Base-by-base conservation (phyloP, 2,113 vertebrate species). In the Bostrychus sinensis region DNA sequence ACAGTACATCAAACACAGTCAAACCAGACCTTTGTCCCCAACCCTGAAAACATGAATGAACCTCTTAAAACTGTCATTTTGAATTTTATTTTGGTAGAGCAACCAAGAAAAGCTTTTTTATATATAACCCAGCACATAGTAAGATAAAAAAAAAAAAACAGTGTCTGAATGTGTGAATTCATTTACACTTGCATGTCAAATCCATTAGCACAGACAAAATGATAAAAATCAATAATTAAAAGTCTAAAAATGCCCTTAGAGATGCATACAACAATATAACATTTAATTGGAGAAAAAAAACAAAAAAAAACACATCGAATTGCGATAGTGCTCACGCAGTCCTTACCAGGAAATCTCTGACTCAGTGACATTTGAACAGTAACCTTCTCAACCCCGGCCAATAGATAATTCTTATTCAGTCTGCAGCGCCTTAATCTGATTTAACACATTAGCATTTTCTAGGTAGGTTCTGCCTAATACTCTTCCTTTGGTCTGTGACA, bases 381-480 rank as follows among this genome's bases (percentile, higher is more conserved):
- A 62, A 76, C 73, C 69, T 73, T 53, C 75, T 60, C 58, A 38
- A 53, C 59, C 60, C n/a, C 25, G 61, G 30, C 28, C 54, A 57
- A 76, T 66, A 56, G 59, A 43, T 59, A 56, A 71, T 66, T 80
- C 60, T 62, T 66, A 66, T 79, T 77, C 64, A 66, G 62, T 41
- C 74, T 59, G 45, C 76, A 70, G 56, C 55, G 56, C 56, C 73
- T 72, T 80, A 58, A 77, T 80, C 62, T 80, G 69, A 34, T 77
- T 72, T 39, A 51, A 46, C 60, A 68, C 69, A 74, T 87, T 74
- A 76, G 73, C 67, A 77, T 86, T 82, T 82, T 63, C 56, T 59
- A 75, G 64, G 75, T 68, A 72, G 69, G 83, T 60, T 80, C 50
- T 38, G 62, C 82, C 72, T 86, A 89, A 86, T 80, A 79, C 64